These are phyloP conservation scores for Pituophis catenifer DNA, from an alignment of 2,113 vertebrate genomes.

Conservation along the genomic window DNA sequence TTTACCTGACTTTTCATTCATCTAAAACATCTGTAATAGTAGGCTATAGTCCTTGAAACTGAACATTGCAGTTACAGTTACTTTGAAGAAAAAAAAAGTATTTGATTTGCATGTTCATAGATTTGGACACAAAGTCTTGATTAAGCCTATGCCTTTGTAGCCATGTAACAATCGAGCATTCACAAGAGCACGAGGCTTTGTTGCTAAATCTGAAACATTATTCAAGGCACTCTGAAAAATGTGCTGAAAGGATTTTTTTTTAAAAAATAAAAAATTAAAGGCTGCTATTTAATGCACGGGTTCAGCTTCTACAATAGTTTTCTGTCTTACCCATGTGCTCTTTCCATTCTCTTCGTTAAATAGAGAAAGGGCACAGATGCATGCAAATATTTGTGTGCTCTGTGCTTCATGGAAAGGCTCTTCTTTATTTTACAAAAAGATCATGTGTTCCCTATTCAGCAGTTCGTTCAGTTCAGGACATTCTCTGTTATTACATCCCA, in stretches of 20 bases:
- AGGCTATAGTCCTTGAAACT: not conserved
- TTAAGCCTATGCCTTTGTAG: not conserved
- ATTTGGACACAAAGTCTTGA: slow-evolving; percentile 1
- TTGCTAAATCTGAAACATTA: slow-evolving; percentile 6
- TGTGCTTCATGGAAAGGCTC: slow-evolving; percentile 15
- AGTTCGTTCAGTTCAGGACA: not conserved
- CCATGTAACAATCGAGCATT: slow-evolving; percentile 2
- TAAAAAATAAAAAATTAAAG: slow-evolving; percentile 8
- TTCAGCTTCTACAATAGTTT: not conserved
- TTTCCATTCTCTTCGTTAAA: not conserved
- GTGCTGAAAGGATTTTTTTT: not conserved
- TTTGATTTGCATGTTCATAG: slow-evolving; percentile 9
- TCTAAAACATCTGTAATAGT: not conserved
- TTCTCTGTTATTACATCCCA: not conserved
- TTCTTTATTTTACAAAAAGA: slow-evolving; percentile 28
- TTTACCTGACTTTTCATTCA: not conserved
- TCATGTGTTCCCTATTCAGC: not conserved
- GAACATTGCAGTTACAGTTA: not conserved
- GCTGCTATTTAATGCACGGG: not conserved
- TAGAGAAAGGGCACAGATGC: not conserved
- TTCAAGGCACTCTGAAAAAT: not conserved
- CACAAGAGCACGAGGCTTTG: not conserved
- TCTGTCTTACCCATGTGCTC: not conserved
- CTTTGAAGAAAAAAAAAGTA: slow-evolving; percentile 10
- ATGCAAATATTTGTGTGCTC: not conserved